Evolutionary conservation across 2,888 invertebrate genomes (phyloP).

Genomic region (Lochmaea capreae): DNA sequence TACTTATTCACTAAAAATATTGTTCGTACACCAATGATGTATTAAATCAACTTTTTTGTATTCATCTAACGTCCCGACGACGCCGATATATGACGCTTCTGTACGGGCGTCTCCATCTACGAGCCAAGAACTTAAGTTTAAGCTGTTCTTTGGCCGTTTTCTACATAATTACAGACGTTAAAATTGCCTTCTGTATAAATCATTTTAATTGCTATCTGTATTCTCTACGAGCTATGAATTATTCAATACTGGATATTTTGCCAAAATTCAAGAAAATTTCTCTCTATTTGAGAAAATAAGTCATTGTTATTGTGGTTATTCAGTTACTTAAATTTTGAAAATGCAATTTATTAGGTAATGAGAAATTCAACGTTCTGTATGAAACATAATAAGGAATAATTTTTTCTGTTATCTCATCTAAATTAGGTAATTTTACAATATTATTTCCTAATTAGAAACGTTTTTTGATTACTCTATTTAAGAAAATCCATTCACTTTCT

Average conservation of each 20-base stretch:
- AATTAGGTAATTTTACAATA: too few species aligned
- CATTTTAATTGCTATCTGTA: conserved; percentile 59
- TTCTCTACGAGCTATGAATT: conserved; percentile 20
- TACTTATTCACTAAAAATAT: too few species aligned
- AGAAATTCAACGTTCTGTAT: too few species aligned
- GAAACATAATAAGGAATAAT: too few species aligned
- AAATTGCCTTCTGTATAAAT: conserved; percentile 57
- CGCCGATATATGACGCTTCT: conserved; percentile 54
- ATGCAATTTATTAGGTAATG: too few species aligned
- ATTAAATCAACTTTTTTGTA: conserved; percentile 59
- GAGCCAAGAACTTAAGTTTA: conserved; percentile 48
- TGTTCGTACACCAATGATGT: neutral
- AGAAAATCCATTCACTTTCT: too few species aligned
- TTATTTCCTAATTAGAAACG: too few species aligned
- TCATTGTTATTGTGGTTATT: neutral
- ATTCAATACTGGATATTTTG: conserved; percentile 15
- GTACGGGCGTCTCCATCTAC: conserved; percentile 53
- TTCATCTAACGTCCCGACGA: conserved; percentile 54
- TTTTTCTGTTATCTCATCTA: too few species aligned
- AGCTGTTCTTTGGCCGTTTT: conserved; percentile 12
- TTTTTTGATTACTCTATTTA: too few species aligned
- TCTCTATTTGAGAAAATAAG: neutral
- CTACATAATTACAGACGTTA: conserved; percentile 55
- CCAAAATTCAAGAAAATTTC: neutral
- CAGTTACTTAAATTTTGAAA: too few species aligned